A percentile compares a stretch with the other conserved stretches of the same genome.
Evolutionary conservation across 2,888 invertebrate species (phyloP).

Genomic region (Microplitis manilae): DNA sequence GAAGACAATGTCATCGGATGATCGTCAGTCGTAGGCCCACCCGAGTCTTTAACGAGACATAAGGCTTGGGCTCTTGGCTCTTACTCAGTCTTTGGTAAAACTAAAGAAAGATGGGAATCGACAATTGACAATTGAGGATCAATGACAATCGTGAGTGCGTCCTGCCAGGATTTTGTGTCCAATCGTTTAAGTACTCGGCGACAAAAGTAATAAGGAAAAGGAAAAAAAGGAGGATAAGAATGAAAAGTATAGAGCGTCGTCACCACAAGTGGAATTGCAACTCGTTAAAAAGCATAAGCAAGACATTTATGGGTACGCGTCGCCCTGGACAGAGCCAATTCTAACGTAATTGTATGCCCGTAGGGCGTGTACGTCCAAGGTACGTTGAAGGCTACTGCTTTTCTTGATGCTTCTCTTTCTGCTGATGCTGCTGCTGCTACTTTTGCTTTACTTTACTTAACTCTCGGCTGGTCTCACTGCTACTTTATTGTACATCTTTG

Average conservation of each 20-base stretch:
- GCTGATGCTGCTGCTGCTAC: constrained; percentile 15
- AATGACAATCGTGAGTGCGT: constrained; percentile 41
- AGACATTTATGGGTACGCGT: constrained; percentile 56
- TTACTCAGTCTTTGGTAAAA: background rate
- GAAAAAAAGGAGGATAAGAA: background rate
- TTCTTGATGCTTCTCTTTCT: constrained; percentile 4
- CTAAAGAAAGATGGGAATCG: background rate
- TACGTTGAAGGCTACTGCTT: background rate
- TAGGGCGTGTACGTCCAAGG: constrained; percentile 39
- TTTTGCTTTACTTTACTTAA: constrained; percentile 12
- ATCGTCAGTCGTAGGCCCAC: constrained; percentile 4
- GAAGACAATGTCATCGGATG: constrained; percentile 8
- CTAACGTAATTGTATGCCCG: constrained; percentile 57
- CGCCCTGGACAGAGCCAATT: constrained; percentile 50
- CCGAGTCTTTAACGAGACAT: constrained; percentile 32
- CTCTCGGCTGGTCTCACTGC: constrained; percentile 5
- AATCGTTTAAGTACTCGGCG: constrained; percentile 49
- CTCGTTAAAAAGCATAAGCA: constrained; percentile 54
- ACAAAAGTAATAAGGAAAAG: constrained; percentile 49
- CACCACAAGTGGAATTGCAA: constrained; percentile 49
- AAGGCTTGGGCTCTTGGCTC: background rate
- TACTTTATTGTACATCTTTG: background rate
- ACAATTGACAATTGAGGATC: constrained; percentile 38
- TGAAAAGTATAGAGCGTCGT: constrained; percentile 32
- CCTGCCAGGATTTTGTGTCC: constrained; percentile 49